Evolutionary conservation across 2,113 vertebrate species (phyloP), one percentile per base, ranked within the genome.

Genomic region (Centropus unirufus): DNA sequence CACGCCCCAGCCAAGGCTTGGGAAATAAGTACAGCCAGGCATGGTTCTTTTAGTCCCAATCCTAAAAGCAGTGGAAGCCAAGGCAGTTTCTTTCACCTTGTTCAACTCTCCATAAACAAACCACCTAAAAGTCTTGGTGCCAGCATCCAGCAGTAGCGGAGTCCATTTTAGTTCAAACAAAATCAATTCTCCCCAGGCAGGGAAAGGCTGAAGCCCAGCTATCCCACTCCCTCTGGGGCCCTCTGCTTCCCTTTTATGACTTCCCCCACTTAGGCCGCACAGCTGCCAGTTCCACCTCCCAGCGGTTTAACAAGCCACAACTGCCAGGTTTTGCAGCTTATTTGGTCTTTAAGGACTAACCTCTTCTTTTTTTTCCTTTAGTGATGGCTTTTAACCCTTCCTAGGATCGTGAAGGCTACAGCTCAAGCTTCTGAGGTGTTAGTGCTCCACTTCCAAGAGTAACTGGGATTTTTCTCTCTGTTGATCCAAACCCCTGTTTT

Each of bases 261-360:
- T 96, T 97, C 90, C 95, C 42, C 54, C 92, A 93, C 94, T 95
- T 86, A 5, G 20, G 92, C 92, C 81, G 88, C 94, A 49, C 76
- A 93, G 92, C 93, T 95, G 83, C 64, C 83, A 81, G 92, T 96
- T 96, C 93, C 88, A 97, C 92, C 94, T 94, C 90, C 92, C 90
- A 86, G 91, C 92, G 94, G 83, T 92, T 95, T 96, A 96, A 96
- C 93, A 96, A 96, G 93, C 88, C 90, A 73, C 94, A 97, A 94
- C 95, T 90, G 86, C 94, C 85, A 89, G 92, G 73, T 96, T 95
- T 96, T 94, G 94, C 94, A 95, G 95, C 79, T 87, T 96, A 87
- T 96, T 90, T 42, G 75, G 76, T 57, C 88, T 95, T 93, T 92
- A 94, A 95, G 88, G 54, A 76, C 95, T 94, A 96, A 94, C 76